These are phyloP conservation scores for Melipona beecheii DNA, from an alignment of 2,888 invertebrate species.

Conservation along the genomic window DNA sequence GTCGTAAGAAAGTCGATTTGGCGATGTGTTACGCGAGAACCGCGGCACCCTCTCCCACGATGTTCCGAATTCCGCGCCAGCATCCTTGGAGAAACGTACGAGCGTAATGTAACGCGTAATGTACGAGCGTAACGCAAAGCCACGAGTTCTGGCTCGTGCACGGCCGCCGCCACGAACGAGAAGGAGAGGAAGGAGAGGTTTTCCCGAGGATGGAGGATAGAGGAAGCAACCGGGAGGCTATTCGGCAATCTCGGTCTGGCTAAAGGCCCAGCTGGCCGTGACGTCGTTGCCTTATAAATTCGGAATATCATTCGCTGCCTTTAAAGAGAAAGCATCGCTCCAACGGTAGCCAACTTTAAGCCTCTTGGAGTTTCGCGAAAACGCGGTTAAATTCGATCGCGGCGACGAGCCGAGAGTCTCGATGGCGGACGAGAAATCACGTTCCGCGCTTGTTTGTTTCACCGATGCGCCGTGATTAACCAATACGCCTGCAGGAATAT, in stretches of 20 bases:
- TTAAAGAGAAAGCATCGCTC: conserved; percentile 66
- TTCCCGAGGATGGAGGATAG: conserved; percentile 12
- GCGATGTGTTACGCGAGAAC: conserved; percentile 72
- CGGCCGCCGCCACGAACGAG: conserved; percentile 17
- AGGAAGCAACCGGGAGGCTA: conserved; percentile 40
- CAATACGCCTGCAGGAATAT: conserved; percentile 60
- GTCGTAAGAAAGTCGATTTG: conserved; percentile 77
- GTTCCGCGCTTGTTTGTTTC: conserved; percentile 51
- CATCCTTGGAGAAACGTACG: conserved; percentile 65
- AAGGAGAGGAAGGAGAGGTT: conserved; percentile 25
- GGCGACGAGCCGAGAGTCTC: conserved; percentile 37
- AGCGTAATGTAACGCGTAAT: conserved; percentile 76
- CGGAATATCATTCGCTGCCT: conserved; percentile 69
- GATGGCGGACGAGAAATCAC: conserved; percentile 66
- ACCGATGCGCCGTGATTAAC: conserved; percentile 62
- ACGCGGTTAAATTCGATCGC: conserved; percentile 58
- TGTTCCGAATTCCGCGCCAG: conserved; percentile 66
- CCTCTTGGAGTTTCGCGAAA: conserved; percentile 44
- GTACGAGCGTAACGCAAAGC: conserved; percentile 68
- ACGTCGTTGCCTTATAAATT: conserved; percentile 67
- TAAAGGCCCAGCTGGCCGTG: conserved; percentile 70
- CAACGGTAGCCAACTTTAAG: conserved; percentile 64
- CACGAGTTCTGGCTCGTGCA: conserved; percentile 51
- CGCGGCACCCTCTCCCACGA: conserved; percentile 42
- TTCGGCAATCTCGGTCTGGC: conserved; percentile 61